Percentiles rank a stretch among this genome's conserved stretches.
Evolutionary conservation across 1,140 invertebrate species (phyloP).

Genomic region (Drosophila triauraria): DNA sequence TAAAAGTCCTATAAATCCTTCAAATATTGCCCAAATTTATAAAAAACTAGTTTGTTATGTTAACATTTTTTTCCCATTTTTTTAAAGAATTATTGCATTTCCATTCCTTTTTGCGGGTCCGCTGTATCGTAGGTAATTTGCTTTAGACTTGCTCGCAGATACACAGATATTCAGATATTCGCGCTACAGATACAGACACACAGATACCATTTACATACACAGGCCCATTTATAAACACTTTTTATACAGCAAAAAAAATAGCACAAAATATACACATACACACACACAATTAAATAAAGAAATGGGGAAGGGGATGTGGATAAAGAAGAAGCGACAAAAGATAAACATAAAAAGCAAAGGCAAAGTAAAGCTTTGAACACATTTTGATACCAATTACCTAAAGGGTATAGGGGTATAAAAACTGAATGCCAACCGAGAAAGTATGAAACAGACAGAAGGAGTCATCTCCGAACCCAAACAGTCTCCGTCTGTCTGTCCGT

Average conservation of each 20-base stretch:
- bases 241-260: constrained; percentile 34
- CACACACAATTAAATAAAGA: constrained; percentile 36
- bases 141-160: constrained; percentile 43
- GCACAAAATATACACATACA: constrained; percentile 28
- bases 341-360: constrained; percentile 29
- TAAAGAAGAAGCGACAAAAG: constrained; percentile 31
- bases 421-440: neutral
- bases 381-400: constrained; percentile 8
- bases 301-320: constrained; percentile 5
- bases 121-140: constrained; percentile 58
- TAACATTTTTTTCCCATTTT: too few species aligned
- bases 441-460: too few species aligned
- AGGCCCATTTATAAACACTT: constrained; percentile 41
- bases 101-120: neutral
- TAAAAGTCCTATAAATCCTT: too few species aligned
- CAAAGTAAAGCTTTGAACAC: constrained; percentile 67
- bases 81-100: neutral
- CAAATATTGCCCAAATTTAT: too few species aligned
- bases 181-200: constrained; percentile 39
- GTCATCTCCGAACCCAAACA: too few species aligned
- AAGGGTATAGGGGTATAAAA: neutral
- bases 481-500: too few species aligned
- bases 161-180: constrained; percentile 31
- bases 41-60: too few species aligned
- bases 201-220: constrained; percentile 44